Conservation (phyloP, 1,140 invertebrate genomes). For the Bursaphelenchus mucronatus region DNA sequence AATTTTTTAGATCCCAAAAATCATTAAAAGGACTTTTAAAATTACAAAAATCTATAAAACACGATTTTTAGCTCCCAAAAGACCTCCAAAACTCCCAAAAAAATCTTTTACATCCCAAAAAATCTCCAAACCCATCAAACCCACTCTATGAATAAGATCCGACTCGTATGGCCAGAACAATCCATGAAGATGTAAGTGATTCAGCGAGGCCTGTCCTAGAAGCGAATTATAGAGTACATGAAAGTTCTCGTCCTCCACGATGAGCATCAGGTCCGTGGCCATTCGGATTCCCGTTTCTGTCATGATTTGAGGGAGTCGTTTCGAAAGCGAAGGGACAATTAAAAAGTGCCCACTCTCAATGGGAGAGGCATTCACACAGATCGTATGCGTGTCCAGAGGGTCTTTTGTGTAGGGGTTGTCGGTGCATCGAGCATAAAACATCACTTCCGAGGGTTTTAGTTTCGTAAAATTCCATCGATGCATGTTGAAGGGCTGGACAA, state of each 20-base stretch:
- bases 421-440: conserved; percentile 43
- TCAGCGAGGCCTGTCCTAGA: conserved; percentile 58
- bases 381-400: conserved; percentile 43
- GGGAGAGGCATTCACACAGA: conserved; percentile 56
- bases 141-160: conserved; percentile 51
- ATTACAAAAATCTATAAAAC: no score
- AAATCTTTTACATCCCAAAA: no score
- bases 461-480: conserved; percentile 57
- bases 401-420: conserved; percentile 45
- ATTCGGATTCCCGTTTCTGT: conserved; percentile 45
- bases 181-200: conserved; percentile 58
- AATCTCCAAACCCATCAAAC: conserved; percentile 2
- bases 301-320: conserved; percentile 55
- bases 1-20: no score
- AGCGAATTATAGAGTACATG: conserved; percentile 56
- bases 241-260: conserved; percentile 51
- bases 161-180: conserved; percentile 59
- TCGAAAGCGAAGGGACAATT: conserved; percentile 50
- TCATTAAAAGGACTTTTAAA: no score
- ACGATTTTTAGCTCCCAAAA: no score
- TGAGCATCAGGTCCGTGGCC: conserved; percentile 52
- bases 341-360: conserved; percentile 53
- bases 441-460: conserved; percentile 42
- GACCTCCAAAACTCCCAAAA: no score
- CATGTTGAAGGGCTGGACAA: conserved; percentile 53